A percentile compares a stretch with the other conserved stretches of the same genome.
These are phyloP conservation scores for Helicoverpa armigera DNA, from an alignment of 1,140 invertebrate genomes.

Conservation along the genomic window DNA sequence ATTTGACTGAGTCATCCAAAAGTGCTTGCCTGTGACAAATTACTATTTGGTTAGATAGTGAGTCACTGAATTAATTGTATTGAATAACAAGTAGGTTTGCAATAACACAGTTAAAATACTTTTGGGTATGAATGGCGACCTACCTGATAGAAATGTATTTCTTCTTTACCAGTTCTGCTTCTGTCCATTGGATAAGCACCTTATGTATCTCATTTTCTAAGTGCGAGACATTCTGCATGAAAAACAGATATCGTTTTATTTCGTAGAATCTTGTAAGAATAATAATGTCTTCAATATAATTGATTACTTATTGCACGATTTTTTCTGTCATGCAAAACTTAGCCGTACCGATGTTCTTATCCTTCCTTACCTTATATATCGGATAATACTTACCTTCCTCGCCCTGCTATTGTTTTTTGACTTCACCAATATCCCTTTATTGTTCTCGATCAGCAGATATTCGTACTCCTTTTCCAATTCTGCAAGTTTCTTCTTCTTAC, in stretches of 20 bases:
- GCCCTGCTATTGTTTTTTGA: constrained; percentile 76
- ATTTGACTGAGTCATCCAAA: constrained; percentile 90
- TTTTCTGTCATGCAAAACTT: too few species aligned
- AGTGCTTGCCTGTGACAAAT: constrained; percentile 87
- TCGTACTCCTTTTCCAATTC: constrained; percentile 88
- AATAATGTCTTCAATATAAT: background rate
- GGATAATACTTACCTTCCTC: constrained; percentile 71
- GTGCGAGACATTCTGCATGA: constrained; percentile 88
- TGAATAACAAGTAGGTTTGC: too few species aligned
- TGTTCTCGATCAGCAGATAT: constrained; percentile 79
- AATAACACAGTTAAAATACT: background rate
- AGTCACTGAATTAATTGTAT: too few species aligned
- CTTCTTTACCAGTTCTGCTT: constrained; percentile 92
- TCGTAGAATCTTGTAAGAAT: too few species aligned
- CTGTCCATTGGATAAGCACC: constrained; percentile 92
- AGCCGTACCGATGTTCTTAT: too few species aligned
- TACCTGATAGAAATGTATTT: constrained; percentile 91
- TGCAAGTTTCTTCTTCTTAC: constrained; percentile 87
- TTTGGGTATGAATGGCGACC: too few species aligned
- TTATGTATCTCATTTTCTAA: constrained; percentile 92
- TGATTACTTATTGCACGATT: background rate
- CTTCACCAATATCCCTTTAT: constrained; percentile 85
- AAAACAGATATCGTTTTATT: background rate
- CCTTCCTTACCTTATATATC: too few species aligned
- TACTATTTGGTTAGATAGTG: too few species aligned